Evolutionary conservation across 2,797 vertebrate genomes (phyloP).

Genomic region (Mastacembelus armatus): DNA sequence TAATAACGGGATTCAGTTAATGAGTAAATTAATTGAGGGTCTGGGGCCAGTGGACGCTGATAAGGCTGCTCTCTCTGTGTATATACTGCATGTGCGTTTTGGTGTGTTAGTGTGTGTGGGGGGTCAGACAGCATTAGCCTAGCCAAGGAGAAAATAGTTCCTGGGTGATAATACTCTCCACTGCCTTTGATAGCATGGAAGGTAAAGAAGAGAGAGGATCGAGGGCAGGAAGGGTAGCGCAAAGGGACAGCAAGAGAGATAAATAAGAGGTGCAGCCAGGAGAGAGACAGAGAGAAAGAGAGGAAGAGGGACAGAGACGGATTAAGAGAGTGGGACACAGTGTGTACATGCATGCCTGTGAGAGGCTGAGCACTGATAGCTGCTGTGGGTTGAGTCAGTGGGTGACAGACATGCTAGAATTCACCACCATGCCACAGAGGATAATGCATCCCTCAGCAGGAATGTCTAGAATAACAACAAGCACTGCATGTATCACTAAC

Average conservation of each 20-base stretch:
- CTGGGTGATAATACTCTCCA: constrained; percentile 62
- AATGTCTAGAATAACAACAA: constrained; percentile 64
- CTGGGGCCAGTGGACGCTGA: constrained; percentile 59
- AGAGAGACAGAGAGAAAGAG: constrained; percentile 5
- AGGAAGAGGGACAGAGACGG: constrained; percentile 7
- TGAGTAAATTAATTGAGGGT: constrained; percentile 74
- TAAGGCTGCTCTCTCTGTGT: constrained; percentile 48
- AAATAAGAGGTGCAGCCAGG: constrained; percentile 53
- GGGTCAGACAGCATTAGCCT: constrained; percentile 32
- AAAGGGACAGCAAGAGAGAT: constrained; percentile 41
- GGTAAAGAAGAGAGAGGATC: constrained; percentile 14
- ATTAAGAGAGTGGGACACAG: constrained; percentile 62
- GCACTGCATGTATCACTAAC: constrained; percentile 25
- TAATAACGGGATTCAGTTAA: constrained; percentile 74
- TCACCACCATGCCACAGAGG: constrained; percentile 55
- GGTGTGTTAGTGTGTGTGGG: constrained; percentile 21
- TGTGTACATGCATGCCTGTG: constrained; percentile 69
- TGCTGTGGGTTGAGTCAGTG: constrained; percentile 67
- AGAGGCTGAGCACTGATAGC: constrained; percentile 67
- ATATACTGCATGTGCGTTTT: constrained; percentile 22
- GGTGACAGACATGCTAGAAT: constrained; percentile 71
- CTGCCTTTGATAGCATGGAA: constrained; percentile 53
- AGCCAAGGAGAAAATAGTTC: constrained; percentile 42
- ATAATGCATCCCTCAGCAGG: constrained; percentile 66
- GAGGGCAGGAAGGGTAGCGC: constrained; percentile 33